Conservation (phyloP, 2,797 vertebrate species). For the Octomys mimax region DNA sequence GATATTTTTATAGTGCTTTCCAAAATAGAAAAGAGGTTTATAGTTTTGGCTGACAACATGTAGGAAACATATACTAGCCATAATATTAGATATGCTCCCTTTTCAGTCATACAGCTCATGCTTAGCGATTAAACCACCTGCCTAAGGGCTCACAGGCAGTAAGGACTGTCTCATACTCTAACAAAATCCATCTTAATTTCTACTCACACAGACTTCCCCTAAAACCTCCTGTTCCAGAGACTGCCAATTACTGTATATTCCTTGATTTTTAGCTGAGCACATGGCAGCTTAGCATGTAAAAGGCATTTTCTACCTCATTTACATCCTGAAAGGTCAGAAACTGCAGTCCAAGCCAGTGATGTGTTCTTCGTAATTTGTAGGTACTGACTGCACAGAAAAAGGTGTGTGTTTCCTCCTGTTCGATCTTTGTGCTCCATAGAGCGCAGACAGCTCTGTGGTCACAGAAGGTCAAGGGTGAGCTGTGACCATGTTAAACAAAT, state of each 20-base stretch:
- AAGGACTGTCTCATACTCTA: neutral
- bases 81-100: neutral
- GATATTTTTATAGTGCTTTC: slow-evolving; percentile 32
- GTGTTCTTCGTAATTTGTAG: neutral
- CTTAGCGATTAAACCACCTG: slow-evolving; percentile 9
- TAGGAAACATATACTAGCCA: neutral
- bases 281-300: neutral
- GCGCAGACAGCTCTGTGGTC: neutral
- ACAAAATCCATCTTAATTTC: neutral
- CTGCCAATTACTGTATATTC: neutral
- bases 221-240: neutral
- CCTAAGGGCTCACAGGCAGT: neutral
- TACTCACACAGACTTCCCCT: neutral
- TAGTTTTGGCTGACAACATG: neutral
- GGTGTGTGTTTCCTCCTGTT: neutral
- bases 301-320: neutral
- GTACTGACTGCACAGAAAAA: neutral
- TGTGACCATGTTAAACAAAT: neutral
- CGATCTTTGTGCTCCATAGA: neutral
- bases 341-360: neutral
- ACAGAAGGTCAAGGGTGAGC: neutral
- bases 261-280: neutral
- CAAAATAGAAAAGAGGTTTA: neutral
- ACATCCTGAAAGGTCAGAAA: neutral
- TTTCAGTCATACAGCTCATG: neutral